Percentiles rank a stretch among this genome's conserved stretches.
Conservation (phyloP, 2,888 invertebrate genomes). For the Pachliopta kotzebuea region DNA sequence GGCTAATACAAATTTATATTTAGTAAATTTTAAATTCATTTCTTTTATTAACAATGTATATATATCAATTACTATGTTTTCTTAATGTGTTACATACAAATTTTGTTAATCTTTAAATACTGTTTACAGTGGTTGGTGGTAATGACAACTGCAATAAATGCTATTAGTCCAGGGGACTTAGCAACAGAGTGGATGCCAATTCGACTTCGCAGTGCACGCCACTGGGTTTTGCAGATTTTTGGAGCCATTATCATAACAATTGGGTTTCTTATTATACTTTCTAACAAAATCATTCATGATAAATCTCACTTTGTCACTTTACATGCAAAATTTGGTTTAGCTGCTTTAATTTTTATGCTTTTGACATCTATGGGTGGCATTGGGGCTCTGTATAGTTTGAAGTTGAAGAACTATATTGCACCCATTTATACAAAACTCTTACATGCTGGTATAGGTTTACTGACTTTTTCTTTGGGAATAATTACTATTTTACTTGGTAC, state of each 20-base stretch:
- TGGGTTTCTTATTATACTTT: slow-evolving; percentile 66
- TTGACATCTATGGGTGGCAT: slow-evolving; percentile 68
- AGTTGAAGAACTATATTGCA: slow-evolving; percentile 66
- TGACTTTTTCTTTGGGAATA: slow-evolving; percentile 65
- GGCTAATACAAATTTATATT: too few relatives aligned
- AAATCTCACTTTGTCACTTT: slow-evolving; percentile 61
- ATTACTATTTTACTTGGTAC: slow-evolving; percentile 63
- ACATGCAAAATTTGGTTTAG: slow-evolving; percentile 70
- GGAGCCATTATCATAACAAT: slow-evolving; percentile 49
- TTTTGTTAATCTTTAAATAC: neutral
- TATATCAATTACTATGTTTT: neutral
- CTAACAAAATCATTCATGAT: slow-evolving; percentile 61
- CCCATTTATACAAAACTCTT: slow-evolving; percentile 71
- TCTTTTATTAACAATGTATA: too few relatives aligned
- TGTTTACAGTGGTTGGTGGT: slow-evolving; percentile 70
- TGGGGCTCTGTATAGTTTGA: slow-evolving; percentile 66
- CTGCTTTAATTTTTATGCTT: slow-evolving; percentile 63
- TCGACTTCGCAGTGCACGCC: slow-evolving; percentile 68
- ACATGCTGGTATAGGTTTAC: slow-evolving; percentile 64
- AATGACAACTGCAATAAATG: slow-evolving; percentile 73
- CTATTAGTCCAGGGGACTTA: slow-evolving; percentile 70
- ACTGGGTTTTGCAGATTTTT: slow-evolving; percentile 70
- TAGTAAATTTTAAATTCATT: too few relatives aligned
- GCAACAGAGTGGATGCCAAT: slow-evolving; percentile 79
- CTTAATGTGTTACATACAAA: neutral